Base-by-base conservation (phyloP, 2,888 invertebrate genomes). In the Ophion slaviceki region DNA sequence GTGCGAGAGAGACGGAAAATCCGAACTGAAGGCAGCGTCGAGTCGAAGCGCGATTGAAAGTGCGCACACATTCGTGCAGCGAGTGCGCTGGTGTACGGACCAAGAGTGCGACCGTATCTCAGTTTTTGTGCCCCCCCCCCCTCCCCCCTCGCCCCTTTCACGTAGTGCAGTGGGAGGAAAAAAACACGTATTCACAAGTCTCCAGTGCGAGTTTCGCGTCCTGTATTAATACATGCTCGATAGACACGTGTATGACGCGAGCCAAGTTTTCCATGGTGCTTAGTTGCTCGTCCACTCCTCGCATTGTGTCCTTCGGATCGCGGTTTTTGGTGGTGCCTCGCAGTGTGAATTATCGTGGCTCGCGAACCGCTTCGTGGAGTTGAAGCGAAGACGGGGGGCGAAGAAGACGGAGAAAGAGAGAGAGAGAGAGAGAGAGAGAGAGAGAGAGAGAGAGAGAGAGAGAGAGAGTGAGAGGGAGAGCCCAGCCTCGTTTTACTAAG, bases 371-470 rank as follows among this genome's bases (percentile, higher is more conserved):
- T 53, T 53, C 53, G 53, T 17, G 53, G 17, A 17, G 53, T 17
- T 14, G 53, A 17, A 14, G 53, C 6, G 32, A n/a, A n/a, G 14
- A 32, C 64, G 32, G 10, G 10, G 64, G 32, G 32, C 14, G 24
- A 32, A 32, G 67, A 91, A 32, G 67, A 91, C 71, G 74, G 80
- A 82, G 80, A 92, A 92, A 92, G 93, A 92, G 92, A 92, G 92
- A 92, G 94, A 91, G 89, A 91, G 91, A 91, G 88, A 20, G 57
- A 14, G 61, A 47, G 89, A 86, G 87, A 89, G 88, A 91, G 90
- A 90, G 90, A 91, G 90, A 89, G 89, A 89, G 92, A 14, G 61
- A 47, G 89, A 86, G 87, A 89, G 88, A 91, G 90, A 90, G 90
- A 91, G 89, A 88, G 86, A 90, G 92, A 47, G 66, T 24, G 62